These are phyloP conservation scores for Meteorus colon DNA, from an alignment of 2,888 invertebrate species.

Conservation along the genomic window DNA sequence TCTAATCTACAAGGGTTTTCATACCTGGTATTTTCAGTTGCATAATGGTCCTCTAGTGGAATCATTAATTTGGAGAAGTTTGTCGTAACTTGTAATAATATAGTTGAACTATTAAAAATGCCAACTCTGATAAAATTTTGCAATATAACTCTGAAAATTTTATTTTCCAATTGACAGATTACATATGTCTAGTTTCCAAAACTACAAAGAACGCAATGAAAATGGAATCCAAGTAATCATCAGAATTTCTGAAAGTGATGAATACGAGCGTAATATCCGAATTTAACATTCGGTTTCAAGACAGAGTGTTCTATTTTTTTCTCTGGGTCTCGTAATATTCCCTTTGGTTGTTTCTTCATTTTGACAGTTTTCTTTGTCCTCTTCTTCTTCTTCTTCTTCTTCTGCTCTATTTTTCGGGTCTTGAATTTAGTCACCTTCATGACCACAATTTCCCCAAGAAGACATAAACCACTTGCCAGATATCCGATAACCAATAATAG, in stretches of 20 bases:
- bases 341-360: background rate
- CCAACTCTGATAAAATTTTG: no score
- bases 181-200: no score
- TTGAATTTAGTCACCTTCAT: constrained; percentile 9
- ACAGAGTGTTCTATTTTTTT: background rate
- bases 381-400: background rate
- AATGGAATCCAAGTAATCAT: no score
- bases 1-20: background rate
- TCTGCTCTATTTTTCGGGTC: background rate
- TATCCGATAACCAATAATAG: constrained; percentile 59
- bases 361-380: background rate
- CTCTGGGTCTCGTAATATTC: background rate
- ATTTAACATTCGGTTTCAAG: constrained; percentile 26
- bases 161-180: no score
- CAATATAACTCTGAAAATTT: no score
- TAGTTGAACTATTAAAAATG: no score
- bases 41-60: background rate
- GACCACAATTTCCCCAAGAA: constrained; percentile 54
- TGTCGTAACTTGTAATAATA: background rate
- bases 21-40: background rate
- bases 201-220: no score
- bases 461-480: constrained; percentile 36
- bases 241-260: background rate
- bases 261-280: constrained; percentile 8
- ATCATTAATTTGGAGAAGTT: background rate